phyloP scores from a whole-genome alignment of 2,888 invertebrate species.

The Catonia carolina region DNA sequence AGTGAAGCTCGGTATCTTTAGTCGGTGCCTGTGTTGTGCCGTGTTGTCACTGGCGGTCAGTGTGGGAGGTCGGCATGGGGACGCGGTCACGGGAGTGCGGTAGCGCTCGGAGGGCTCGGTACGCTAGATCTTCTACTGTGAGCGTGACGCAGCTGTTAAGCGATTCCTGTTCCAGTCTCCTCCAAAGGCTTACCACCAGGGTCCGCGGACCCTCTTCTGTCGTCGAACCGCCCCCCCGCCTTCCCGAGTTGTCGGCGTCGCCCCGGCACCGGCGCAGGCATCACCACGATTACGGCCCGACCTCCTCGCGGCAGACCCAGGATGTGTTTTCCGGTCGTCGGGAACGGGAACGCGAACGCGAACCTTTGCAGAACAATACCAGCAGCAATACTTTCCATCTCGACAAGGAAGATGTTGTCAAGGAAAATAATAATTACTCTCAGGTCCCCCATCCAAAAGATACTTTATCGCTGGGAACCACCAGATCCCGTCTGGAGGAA shows the following conservation, averaged over 20 bases:
- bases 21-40: constrained; percentile 16
- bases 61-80: constrained; percentile 22
- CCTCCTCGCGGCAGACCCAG: background rate
- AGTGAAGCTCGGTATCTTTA: constrained; percentile 24
- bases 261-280: constrained; percentile 40
- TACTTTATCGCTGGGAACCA: constrained; percentile 44
- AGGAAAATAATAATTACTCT: constrained; percentile 41
- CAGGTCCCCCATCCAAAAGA: background rate
- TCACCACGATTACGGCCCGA: constrained; percentile 9
- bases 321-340: constrained; percentile 14
- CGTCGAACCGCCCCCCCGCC: constrained; percentile 39
- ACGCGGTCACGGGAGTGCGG: constrained; percentile 14
- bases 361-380: constrained; percentile 23
- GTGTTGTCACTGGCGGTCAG: constrained; percentile 20
- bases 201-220: constrained; percentile 66
- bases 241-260: constrained; percentile 45
- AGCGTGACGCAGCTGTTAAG: constrained; percentile 81
- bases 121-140: constrained; percentile 68
- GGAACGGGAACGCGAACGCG: constrained; percentile 21
- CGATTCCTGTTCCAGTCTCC: constrained; percentile 78
- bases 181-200: constrained; percentile 69
- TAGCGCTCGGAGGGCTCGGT: constrained; percentile 54
- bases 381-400: constrained; percentile 7
- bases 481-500: constrained; percentile 66
- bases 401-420: constrained; percentile 36